phyloP scores from a whole-genome alignment of 2,113 vertebrate genomes.

The Oenanthe oenanthe region DNA sequence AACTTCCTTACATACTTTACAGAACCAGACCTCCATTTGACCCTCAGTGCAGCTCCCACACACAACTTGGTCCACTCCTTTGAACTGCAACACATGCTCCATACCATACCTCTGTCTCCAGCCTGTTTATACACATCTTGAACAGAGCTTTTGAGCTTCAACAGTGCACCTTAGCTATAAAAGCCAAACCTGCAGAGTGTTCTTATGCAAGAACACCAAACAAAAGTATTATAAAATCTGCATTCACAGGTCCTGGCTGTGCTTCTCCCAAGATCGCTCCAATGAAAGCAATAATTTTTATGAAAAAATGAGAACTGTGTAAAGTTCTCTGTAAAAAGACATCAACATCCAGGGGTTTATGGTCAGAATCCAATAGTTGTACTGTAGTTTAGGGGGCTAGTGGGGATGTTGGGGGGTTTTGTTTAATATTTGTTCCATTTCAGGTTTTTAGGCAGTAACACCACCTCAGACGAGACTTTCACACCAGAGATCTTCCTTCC shows the following conservation, averaged over 20 bases:
- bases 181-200: neutral
- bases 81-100: neutral
- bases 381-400: neutral
- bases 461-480: neutral
- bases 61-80: neutral
- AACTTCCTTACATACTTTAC: conserved; percentile 46
- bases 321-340: neutral
- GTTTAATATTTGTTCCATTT: neutral
- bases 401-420: fast-evolving
- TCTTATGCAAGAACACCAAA: neutral
- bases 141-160: neutral
- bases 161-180: neutral
- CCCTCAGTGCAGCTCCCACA: conserved; percentile 46
- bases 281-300: neutral
- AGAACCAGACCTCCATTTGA: conserved; percentile 38
- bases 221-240: neutral
- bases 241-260: neutral
- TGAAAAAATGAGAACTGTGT: neutral
- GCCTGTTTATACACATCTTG: neutral
- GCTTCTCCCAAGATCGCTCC: neutral
- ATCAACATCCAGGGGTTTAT: neutral
- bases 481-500: neutral
- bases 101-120: neutral
- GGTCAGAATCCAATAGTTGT: neutral
- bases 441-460: neutral